phyloP scores from a whole-genome alignment of 2,113 vertebrate species.

The Phrynocephalus versicolor region DNA sequence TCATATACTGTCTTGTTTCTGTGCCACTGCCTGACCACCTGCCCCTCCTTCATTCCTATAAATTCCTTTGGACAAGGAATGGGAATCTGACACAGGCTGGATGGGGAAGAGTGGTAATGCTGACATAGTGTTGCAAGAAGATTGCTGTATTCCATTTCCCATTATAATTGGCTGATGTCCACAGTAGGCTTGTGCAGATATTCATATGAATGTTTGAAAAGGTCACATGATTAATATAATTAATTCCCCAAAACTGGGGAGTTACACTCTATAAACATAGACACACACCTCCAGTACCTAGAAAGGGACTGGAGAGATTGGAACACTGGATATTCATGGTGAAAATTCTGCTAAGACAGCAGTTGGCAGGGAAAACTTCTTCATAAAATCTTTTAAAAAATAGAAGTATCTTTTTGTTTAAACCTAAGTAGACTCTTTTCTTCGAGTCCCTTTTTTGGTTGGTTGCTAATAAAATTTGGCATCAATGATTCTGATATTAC shows the following conservation, averaged over 20 bases:
- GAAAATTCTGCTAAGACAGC: not conserved
- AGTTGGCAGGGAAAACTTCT: not conserved
- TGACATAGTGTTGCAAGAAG: not conserved
- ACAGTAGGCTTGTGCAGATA: too few species aligned
- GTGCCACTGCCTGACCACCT: not conserved
- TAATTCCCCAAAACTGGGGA: too few species aligned
- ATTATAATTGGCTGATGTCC: not conserved
- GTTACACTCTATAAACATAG: too few species aligned
- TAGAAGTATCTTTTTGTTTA: not conserved
- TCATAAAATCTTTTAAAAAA: slow-evolving; percentile 11
- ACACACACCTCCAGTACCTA: not conserved
- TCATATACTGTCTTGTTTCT: not conserved
- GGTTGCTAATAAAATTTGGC: not conserved
- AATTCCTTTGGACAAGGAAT: not conserved
- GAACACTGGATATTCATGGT: not conserved
- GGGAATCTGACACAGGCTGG: not conserved
- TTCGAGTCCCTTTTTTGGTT: not conserved
- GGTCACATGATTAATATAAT: too few species aligned
- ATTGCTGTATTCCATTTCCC: not conserved
- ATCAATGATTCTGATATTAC: not conserved
- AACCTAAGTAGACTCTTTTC: not conserved
- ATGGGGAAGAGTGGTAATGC: not conserved
- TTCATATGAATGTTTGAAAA: too few species aligned
- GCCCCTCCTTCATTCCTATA: not conserved
- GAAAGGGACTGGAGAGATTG: not conserved